These are phyloP conservation scores for Phyllostomus discolor DNA, from an alignment of 2,113 vertebrate genomes.

Conservation along the genomic window DNA sequence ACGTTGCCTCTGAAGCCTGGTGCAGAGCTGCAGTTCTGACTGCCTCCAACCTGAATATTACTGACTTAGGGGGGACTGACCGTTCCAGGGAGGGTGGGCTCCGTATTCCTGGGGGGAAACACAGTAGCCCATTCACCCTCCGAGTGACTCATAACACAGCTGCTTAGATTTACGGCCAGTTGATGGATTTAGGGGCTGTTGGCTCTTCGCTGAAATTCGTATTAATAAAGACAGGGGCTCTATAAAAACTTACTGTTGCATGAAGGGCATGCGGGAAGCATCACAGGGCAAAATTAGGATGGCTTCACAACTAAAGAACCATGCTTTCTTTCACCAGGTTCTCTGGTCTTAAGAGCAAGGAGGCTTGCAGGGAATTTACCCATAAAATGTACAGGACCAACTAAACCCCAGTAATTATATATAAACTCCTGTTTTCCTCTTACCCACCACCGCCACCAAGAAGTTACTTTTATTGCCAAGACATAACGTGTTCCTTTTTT, in stretches of 20 bases:
- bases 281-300: background rate
- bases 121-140: slow-evolving; percentile 74
- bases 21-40: background rate
- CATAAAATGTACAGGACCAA: slow-evolving; percentile 10
- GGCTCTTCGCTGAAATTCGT: slow-evolving; percentile 64
- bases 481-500: background rate
- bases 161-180: slow-evolving; percentile 74
- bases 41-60: background rate
- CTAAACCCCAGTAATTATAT: slow-evolving; percentile 38
- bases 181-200: slow-evolving; percentile 72
- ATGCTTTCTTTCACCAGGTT: slow-evolving; percentile 43
- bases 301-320: slow-evolving; percentile 5
- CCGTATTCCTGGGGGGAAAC: slow-evolving; percentile 45
- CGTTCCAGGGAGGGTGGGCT: slow-evolving; percentile 45
- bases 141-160: slow-evolving; percentile 74
- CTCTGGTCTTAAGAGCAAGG: slow-evolving; percentile 37
- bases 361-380: slow-evolving; percentile 46
- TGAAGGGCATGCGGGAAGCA: background rate
- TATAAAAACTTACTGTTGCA: slow-evolving; percentile 46
- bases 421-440: slow-evolving; percentile 14
- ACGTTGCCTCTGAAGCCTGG: background rate
- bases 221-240: slow-evolving; percentile 56
- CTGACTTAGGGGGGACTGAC: slow-evolving; percentile 28
- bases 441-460: slow-evolving; percentile 21
- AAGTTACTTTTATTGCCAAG: slow-evolving; percentile 6